phyloP scores from a whole-genome alignment of 2,888 invertebrate genomes.

The Clitarchus hookeri region DNA sequence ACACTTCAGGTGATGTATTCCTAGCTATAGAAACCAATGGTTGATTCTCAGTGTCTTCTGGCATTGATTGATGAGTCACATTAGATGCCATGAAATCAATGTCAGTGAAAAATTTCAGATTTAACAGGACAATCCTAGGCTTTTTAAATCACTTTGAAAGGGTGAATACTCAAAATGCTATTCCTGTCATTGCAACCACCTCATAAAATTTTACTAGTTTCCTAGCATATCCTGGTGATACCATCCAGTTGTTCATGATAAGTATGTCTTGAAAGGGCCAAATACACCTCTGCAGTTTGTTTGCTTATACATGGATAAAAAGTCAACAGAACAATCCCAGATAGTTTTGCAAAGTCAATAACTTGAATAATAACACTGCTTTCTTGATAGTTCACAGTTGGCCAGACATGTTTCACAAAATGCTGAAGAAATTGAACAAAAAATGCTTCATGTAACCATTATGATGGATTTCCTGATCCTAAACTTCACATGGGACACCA shows the following conservation, averaged over 20 bases:
- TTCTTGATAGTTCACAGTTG: slow-evolving; percentile 24
- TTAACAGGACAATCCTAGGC: neutral
- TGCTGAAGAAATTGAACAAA: slow-evolving; percentile 19
- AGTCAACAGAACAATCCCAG: slow-evolving; percentile 21
- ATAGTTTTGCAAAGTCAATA: slow-evolving; percentile 16
- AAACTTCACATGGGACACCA: neutral
- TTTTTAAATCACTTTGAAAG: neutral
- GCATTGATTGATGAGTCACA: neutral
- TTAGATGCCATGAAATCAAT: slow-evolving; percentile 4
- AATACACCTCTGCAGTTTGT: slow-evolving; percentile 22
- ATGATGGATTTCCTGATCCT: slow-evolving; percentile 21
- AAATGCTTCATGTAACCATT: neutral
- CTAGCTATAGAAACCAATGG: neutral
- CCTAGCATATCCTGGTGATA: slow-evolving; percentile 14
- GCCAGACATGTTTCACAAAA: slow-evolving; percentile 21
- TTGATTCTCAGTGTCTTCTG: neutral
- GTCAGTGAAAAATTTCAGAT: neutral
- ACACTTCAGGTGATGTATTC: neutral
- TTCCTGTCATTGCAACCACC: neutral
- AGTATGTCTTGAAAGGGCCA: slow-evolving; percentile 22
- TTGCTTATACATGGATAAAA: neutral
- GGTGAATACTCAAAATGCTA: neutral
- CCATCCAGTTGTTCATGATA: slow-evolving; percentile 27
- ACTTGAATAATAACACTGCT: slow-evolving; percentile 25
- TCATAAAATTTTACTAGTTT: neutral